A percentile compares a stretch with the other conserved stretches of the same genome.
phyloP scores from a whole-genome alignment of 2,113 vertebrate genomes.

The Equus quagga region DNA sequence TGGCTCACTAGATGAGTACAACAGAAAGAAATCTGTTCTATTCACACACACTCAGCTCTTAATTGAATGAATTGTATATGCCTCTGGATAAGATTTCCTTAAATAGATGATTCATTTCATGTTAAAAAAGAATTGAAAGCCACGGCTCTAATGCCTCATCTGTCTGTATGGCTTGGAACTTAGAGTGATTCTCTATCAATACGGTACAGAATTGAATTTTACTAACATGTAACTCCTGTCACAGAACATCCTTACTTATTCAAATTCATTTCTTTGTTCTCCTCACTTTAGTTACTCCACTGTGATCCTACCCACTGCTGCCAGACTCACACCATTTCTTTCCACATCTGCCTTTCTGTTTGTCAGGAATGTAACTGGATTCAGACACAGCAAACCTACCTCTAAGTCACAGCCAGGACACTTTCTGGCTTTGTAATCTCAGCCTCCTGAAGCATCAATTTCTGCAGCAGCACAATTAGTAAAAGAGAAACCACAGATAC shows the following conservation, averaged over 20 bases:
- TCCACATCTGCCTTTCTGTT: background rate
- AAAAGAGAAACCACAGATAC: too few relatives aligned
- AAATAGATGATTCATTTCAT: background rate
- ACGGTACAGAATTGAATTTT: background rate
- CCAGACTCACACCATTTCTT: background rate
- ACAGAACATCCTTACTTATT: background rate
- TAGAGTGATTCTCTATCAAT: background rate
- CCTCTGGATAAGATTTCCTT: background rate
- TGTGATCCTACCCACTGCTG: too few relatives aligned
- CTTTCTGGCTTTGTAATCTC: background rate
- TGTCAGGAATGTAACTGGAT: background rate
- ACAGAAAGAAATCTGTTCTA: background rate
- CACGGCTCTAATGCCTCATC: background rate
- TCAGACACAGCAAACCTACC: background rate
- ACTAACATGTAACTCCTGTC: background rate
- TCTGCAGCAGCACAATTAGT: background rate
- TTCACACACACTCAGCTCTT: background rate
- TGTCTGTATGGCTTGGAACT: background rate
- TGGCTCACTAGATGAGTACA: background rate
- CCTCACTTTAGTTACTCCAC: too few relatives aligned
- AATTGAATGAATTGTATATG: background rate
- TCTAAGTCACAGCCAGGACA: background rate
- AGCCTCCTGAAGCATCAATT: background rate
- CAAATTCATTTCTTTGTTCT: background rate
- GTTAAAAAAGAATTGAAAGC: background rate